A percentile compares a stretch with the other conserved stretches of the same genome.
Conservation (phyloP, 35 echinoderm and acorn worm species). For the Hemicentrotus pulcherrimus region DNA sequence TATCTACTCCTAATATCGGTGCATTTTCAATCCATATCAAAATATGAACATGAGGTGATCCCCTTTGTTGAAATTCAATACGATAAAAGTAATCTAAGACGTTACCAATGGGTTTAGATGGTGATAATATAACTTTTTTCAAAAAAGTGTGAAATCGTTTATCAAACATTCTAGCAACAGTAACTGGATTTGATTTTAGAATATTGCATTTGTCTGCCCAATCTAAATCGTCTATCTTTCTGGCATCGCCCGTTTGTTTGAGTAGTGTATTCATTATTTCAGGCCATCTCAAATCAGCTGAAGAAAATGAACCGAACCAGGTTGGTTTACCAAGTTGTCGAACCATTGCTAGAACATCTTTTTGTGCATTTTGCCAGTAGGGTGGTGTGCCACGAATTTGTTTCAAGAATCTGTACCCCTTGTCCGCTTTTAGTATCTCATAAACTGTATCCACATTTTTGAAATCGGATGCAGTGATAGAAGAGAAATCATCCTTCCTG, state of each 20-base stretch:
- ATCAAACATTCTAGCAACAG: conserved; percentile 69
- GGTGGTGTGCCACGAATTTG: conserved; percentile 76
- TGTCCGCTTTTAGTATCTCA: conserved; percentile 13
- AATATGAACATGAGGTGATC: conserved; percentile 60
- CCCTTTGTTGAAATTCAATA: conserved; percentile 63
- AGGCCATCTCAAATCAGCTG: conserved; percentile 72
- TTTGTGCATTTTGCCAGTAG: conserved; percentile 74
- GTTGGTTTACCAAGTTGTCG: conserved; percentile 77
- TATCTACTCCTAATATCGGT: conserved; percentile 34
- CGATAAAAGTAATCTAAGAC: conserved; percentile 58
- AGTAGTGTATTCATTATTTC: conserved; percentile 58
- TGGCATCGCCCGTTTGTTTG: conserved; percentile 49
- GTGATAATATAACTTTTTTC: conserved; percentile 59
- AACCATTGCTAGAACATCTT: conserved; percentile 73
- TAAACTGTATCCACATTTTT: neutral
- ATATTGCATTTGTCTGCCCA: conserved; percentile 67
- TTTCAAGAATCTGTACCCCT: conserved; percentile 74
- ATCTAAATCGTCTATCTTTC: conserved; percentile 38
- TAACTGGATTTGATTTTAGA: conserved; percentile 59
- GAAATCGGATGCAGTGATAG: neutral
- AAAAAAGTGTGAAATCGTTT: conserved; percentile 65
- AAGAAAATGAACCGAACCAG: conserved; percentile 66
- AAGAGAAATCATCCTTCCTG: neutral
- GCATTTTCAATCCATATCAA: conserved; percentile 67
- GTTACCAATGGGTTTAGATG: conserved; percentile 64